Percentiles rank a stretch among this genome's conserved stretches.
Evolutionary conservation across 2,113 vertebrate genomes (phyloP).

Genomic region (Prinia subflava): DNA sequence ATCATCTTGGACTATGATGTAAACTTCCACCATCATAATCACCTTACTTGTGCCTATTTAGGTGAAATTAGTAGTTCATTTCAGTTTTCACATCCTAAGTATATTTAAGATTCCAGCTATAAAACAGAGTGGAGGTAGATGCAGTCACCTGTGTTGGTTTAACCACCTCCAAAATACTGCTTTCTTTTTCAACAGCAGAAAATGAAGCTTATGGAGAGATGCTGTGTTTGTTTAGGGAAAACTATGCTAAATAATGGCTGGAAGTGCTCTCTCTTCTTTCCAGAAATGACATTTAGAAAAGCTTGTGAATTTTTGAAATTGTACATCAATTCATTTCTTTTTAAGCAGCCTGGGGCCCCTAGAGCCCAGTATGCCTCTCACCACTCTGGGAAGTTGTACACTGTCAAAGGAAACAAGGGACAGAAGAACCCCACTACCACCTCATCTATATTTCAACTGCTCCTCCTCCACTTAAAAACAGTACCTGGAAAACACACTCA

Average conservation of each 20-base stretch:
- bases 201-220: background rate
- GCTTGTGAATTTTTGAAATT: background rate
- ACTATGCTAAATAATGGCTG: background rate
- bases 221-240: background rate
- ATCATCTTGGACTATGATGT: background rate
- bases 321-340: background rate
- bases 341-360: background rate
- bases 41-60: background rate
- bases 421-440: background rate
- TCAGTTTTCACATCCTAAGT: background rate
- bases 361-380: background rate
- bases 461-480: background rate
- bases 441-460: background rate
- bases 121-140: background rate
- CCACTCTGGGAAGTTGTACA: background rate
- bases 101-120: background rate
- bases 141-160: background rate
- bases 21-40: background rate
- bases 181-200: background rate
- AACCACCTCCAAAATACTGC: background rate
- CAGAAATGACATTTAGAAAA: background rate
- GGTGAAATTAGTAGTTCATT: background rate
- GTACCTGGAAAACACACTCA: background rate
- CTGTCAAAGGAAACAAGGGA: background rate
- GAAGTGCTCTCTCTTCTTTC: background rate